A percentile compares a stretch with the other conserved stretches of the same genome.
These are phyloP conservation scores for Mormyrus hasselquistii DNA, from an alignment of 2,797 vertebrate species.

Conservation along the genomic window DNA sequence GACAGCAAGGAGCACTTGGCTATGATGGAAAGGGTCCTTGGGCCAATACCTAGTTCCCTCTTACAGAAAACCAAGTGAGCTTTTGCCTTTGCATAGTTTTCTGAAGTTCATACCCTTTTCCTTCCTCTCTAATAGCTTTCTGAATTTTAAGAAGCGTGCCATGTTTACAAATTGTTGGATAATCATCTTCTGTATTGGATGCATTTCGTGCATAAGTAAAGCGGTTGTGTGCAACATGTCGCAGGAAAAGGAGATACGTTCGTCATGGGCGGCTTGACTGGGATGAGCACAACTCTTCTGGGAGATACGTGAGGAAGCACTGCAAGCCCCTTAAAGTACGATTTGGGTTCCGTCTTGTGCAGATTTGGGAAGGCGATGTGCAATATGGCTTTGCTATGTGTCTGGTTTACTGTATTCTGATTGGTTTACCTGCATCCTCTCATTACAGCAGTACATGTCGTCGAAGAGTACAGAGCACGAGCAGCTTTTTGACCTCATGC, in stretches of 20 bases:
- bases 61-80: slow-evolving; percentile 54
- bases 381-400: not conserved
- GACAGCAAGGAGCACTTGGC: slow-evolving; percentile 83
- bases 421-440: not conserved
- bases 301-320: slow-evolving; percentile 57
- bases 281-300: slow-evolving; percentile 65
- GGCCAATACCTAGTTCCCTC: slow-evolving; percentile 67
- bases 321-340: slow-evolving; percentile 74
- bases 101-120: not conserved
- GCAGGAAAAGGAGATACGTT: slow-evolving; percentile 73
- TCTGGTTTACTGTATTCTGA: not conserved
- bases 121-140: not conserved
- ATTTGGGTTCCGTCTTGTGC: not conserved
- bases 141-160: not conserved
- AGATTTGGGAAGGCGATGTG: not conserved
- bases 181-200: not conserved
- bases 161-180: not conserved
- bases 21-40: slow-evolving; percentile 90
- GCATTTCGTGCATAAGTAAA: not conserved
- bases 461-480: slow-evolving; percentile 60
- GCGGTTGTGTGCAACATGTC: not conserved
- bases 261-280: slow-evolving; percentile 59
- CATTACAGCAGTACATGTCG: slow-evolving; percentile 63
- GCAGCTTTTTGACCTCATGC: slow-evolving; percentile 73
- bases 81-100: not conserved